phyloP scores from a whole-genome alignment of 1,140 invertebrate species.

The Leptinotarsa undecemlineata region DNA sequence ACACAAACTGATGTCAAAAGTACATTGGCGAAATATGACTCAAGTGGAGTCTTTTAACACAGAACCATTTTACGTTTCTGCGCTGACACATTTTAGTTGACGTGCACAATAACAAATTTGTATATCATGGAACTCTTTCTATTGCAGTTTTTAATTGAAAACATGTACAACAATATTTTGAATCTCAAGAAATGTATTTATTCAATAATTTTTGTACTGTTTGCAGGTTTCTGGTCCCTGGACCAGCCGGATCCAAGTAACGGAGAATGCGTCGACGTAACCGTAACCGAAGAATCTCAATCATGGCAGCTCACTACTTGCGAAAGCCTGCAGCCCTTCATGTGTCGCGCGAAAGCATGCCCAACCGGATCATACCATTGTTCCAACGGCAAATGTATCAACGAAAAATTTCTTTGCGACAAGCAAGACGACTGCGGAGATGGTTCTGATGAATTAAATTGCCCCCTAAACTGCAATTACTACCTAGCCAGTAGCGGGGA shows the following conservation, averaged over 20 bases:
- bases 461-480: conserved; percentile 83
- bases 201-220: neutral
- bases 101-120: no score
- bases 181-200: no score
- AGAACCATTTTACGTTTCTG: no score
- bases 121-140: no score
- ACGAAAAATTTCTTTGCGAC: conserved; percentile 86
- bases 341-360: conserved; percentile 91
- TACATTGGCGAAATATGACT: no score
- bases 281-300: conserved; percentile 74
- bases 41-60: no score
- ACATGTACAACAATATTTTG: no score
- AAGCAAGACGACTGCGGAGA: conserved; percentile 93
- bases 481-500: conserved; percentile 94
- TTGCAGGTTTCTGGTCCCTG: conserved; percentile 81
- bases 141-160: no score
- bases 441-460: conserved; percentile 89
- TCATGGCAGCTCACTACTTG: conserved; percentile 93
- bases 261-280: conserved; percentile 86
- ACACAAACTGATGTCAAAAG: no score
- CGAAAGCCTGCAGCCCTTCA: conserved; percentile 90
- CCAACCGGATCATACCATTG: conserved; percentile 89
- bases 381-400: conserved; percentile 90
- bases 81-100: no score
- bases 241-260: conserved; percentile 82